Evolutionary conservation across 1,140 invertebrate species (phyloP).

Genomic region (Amphibalanus amphitrite): DNA sequence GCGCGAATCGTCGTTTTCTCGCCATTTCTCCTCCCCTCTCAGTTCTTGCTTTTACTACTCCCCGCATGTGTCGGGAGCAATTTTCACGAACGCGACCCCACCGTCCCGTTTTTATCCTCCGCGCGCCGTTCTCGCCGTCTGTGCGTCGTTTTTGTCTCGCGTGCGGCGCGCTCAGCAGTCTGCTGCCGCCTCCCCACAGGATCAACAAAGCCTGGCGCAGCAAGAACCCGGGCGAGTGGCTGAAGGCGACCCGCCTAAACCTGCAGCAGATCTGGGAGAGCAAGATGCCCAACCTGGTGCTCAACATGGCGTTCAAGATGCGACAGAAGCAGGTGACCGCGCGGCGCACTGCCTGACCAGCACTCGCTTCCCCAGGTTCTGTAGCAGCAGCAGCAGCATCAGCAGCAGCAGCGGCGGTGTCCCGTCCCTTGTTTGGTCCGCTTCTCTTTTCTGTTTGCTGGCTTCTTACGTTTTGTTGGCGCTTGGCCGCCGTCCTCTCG

Average conservation of each 20-base stretch:
- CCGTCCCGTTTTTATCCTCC: too few relatives aligned
- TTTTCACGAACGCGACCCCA: too few relatives aligned
- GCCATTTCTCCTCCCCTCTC: too few relatives aligned
- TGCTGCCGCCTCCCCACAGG: constrained; percentile 19
- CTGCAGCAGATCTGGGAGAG: constrained; percentile 71
- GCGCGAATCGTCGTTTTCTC: too few relatives aligned
- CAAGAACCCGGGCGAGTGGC: constrained; percentile 61
- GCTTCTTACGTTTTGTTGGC: neutral
- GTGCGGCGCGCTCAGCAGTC: neutral
- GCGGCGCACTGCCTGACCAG: too few relatives aligned
- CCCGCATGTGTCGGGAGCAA: too few relatives aligned
- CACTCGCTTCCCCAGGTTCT: too few relatives aligned
- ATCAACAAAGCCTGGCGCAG: constrained; percentile 72
- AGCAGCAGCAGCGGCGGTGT: neutral
- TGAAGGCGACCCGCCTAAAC: constrained; percentile 65
- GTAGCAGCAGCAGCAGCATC: too few relatives aligned
- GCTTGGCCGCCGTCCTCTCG: neutral
- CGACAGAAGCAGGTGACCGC: constrained; percentile 23
- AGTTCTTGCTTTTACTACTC: too few relatives aligned
- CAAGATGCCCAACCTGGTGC: constrained; percentile 62
- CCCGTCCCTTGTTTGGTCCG: neutral
- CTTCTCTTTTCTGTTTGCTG: neutral
- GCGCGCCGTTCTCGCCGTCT: neutral
- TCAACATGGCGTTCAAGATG: constrained; percentile 75
- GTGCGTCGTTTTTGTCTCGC: too few relatives aligned